phyloP scores from a whole-genome alignment of 2,113 vertebrate genomes.

The Bostrychus sinensis region DNA sequence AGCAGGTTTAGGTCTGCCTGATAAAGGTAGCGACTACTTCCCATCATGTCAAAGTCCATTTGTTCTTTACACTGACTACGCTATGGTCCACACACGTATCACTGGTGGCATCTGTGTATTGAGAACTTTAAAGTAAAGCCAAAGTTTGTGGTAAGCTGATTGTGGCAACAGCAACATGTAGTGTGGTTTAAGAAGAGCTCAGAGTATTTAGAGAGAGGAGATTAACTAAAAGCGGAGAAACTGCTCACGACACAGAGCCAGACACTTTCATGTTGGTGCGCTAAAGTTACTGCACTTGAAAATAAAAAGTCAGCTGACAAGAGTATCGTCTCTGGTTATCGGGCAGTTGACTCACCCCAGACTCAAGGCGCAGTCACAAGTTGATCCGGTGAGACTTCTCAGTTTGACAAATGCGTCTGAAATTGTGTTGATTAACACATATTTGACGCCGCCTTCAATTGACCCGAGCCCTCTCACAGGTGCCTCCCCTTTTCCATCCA shows the following conservation, averaged over 20 bases:
- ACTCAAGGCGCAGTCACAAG: slow-evolving; percentile 40
- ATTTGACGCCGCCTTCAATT: slow-evolving; percentile 54
- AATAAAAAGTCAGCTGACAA: slow-evolving; percentile 23
- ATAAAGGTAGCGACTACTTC: background rate
- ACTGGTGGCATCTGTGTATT: background rate
- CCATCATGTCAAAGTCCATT: slow-evolving; percentile 16
- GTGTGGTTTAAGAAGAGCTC: slow-evolving; percentile 3
- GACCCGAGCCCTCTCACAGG: slow-evolving; percentile 49
- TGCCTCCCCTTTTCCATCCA: slow-evolving; percentile 50
- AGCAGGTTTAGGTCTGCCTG: slow-evolving; percentile 1
- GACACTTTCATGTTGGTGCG: slow-evolving; percentile 6
- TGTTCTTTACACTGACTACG: too few species aligned
- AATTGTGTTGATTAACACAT: slow-evolving; percentile 47
- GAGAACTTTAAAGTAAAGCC: background rate
- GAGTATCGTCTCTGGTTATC: background rate
- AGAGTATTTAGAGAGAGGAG: slow-evolving; percentile 1
- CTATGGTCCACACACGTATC: background rate
- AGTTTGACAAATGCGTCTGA: slow-evolving; percentile 49
- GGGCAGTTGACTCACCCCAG: slow-evolving; percentile 54
- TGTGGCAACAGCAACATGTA: background rate
- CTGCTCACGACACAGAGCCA: slow-evolving; percentile 26
- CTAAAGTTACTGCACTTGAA: slow-evolving; percentile 34
- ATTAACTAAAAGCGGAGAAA: slow-evolving; percentile 29
- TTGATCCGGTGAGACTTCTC: slow-evolving; percentile 41
- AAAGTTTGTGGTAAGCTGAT: slow-evolving; percentile 1